Base-by-base conservation (phyloP, 2,113 vertebrate genomes). In the Oreochromis aureus region DNA sequence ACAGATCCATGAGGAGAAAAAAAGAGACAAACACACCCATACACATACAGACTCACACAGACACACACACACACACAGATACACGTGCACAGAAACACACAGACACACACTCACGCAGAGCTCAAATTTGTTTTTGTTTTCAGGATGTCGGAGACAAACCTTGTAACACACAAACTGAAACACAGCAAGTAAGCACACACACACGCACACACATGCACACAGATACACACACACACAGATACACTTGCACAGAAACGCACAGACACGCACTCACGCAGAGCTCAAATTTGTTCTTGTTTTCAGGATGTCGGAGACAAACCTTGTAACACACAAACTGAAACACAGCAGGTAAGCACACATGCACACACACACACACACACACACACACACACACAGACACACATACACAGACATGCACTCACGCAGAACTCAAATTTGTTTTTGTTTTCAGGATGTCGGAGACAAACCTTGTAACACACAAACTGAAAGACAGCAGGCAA, bases 401-500 rank as follows among this genome's bases (percentile, higher is more conserved):
- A 8, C 7, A 36, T 3, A 36, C 36, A 36, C 8, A 39, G 1
- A 36, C 36, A 36, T 1, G 9, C 8, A 36, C 36, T 3, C 34
- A 36, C 3, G 8, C 8, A 44, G 5, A 12, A 3, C 7, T 51
- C 6, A 51, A 7, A 51, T 51, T 16, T 51, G 16, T 18, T 7
- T 8, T 51, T 87, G 61, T 63, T 54, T 84, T 12, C 59, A 98
- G 98, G 93, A 95, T 98, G 95, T 97, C 97, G 76, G 97, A 98
- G 89, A 96, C 96, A 36, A 97, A 92, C 91, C 97, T 96, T 15
- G 81, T 97, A 34, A 97, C 97, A 87, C 96, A 96, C 93, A 98
- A 97, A 95, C 95, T 97, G 55, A 98, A 97, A 86, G 97, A 97
- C 91, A 97, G 97, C 94, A 97, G 98, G 98, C 98, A 61, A 93